Conservation (phyloP, 2,113 vertebrate genomes). For the Plecotus auritus region DNA sequence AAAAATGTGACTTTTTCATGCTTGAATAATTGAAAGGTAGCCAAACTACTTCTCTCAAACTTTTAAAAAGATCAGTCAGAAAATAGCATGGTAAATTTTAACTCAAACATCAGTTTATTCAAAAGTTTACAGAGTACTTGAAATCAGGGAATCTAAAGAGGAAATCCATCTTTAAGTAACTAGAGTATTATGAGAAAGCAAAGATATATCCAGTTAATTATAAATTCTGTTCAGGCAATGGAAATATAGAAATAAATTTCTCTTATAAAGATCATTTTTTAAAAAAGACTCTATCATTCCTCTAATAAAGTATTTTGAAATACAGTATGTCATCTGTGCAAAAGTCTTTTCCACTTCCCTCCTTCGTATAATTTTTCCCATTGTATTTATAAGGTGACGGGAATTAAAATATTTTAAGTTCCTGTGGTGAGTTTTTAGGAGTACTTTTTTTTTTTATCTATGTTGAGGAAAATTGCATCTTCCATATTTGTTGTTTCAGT, state of each 20-base stretch:
- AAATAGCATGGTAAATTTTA: constrained; percentile 34
- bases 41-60: neutral
- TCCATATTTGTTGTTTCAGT: neutral
- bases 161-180: neutral
- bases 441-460: neutral
- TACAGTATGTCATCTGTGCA: neutral
- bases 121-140: neutral
- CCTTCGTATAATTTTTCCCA: neutral
- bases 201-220: neutral
- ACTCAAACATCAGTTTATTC: constrained; percentile 34
- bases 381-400: neutral
- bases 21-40: neutral
- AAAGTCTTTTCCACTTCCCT: neutral
- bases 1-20: constrained; percentile 1
- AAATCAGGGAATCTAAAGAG: constrained; percentile 1
- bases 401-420: neutral
- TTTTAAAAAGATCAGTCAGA: neutral
- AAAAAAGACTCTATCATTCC: neutral
- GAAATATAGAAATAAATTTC: neutral
- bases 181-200: neutral
- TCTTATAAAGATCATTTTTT: neutral
- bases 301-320: neutral
- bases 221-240: neutral
- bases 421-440: neutral
- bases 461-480: neutral